Conservation (phyloP, 1,140 invertebrate species). For the Harpegnathos saltator region DNA sequence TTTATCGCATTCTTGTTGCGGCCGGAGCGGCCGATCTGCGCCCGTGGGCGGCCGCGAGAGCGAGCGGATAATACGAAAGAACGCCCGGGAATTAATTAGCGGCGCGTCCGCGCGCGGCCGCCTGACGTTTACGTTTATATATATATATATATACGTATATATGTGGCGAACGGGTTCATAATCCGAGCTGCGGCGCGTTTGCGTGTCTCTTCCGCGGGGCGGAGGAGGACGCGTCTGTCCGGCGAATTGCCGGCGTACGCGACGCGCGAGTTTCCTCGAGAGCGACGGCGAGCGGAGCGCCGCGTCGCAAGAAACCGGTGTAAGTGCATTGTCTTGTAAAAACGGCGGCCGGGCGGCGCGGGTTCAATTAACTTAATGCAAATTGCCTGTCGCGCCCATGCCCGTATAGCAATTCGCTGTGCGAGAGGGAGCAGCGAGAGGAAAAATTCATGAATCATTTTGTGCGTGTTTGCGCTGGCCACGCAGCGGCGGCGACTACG, state of each 20-base stretch:
- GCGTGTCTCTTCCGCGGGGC: constrained; percentile 71
- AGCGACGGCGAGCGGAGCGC: background rate
- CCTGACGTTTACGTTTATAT: constrained; percentile 63
- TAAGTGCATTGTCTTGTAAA: constrained; percentile 76
- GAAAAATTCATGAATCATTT: constrained; percentile 67
- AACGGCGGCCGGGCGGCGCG: constrained; percentile 55
- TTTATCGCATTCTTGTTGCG: constrained; percentile 70
- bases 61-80: constrained; percentile 73
- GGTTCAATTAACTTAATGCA: constrained; percentile 76
- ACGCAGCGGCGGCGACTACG: background rate
- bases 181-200: constrained; percentile 77
- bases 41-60: background rate
- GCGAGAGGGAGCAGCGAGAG: constrained; percentile 27
- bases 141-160: too few relatives aligned
- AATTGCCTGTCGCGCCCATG: constrained; percentile 72
- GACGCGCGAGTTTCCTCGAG: too few relatives aligned
- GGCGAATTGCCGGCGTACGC: constrained; percentile 15
- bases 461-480: constrained; percentile 48
- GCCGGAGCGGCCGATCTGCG: constrained; percentile 47
- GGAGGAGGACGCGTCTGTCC: constrained; percentile 62
- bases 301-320: constrained; percentile 65
- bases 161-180: constrained; percentile 71
- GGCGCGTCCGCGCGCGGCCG: constrained; percentile 30
- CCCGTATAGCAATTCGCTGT: constrained; percentile 37
- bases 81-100: constrained; percentile 78